Base-by-base conservation (phyloP, 2,797 vertebrate genomes). In the Channa striata region DNA sequence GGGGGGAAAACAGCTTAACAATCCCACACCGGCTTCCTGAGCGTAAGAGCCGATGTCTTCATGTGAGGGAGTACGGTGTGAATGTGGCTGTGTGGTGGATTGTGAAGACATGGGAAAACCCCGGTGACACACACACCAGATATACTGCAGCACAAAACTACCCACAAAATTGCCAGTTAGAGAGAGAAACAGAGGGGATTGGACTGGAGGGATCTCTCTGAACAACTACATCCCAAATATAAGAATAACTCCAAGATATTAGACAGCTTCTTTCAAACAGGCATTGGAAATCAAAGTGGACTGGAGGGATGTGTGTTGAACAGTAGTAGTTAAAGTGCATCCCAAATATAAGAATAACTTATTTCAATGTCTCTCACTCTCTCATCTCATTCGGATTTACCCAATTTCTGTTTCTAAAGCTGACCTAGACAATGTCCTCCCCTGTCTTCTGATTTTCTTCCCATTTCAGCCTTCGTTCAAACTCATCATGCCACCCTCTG, bases 1-100 rank as follows among this genome's bases (percentile, higher is more conserved):
- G 78, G 74, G n/a, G 65, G 65, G 62, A 44, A 61, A 40, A 82
- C 60, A 75, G 77, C 84, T 89, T 89, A 82, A 89, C 90, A 89
- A 83, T 73, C 61, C n/a, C 2, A 1, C 48, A 8, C 44, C 49
- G 58, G 77, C 66, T 67, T 88, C 68, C 78, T 78, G 71, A 82
- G 81, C 37, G 30, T 42, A 34, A 77, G 73, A 80, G 66, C 58
- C 52, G n/a, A 65, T 81, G 85, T 83, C 74, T 80, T 88, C 75
- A 91, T 72, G 65, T 51, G 59, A 72, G 21, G 52, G 74, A 56
- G 71, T 51, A 48, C 54, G 65, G 73, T 40, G 36, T 84, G 80
- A 81, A 83, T 16, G 16, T 25, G 34, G 59, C 23, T 50, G 42
- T 58, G 62, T 39, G 71, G 56, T 59, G 34, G 72, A 74, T 78